Conservation (phyloP, 2,113 vertebrate genomes). For the Python bivittatus region DNA sequence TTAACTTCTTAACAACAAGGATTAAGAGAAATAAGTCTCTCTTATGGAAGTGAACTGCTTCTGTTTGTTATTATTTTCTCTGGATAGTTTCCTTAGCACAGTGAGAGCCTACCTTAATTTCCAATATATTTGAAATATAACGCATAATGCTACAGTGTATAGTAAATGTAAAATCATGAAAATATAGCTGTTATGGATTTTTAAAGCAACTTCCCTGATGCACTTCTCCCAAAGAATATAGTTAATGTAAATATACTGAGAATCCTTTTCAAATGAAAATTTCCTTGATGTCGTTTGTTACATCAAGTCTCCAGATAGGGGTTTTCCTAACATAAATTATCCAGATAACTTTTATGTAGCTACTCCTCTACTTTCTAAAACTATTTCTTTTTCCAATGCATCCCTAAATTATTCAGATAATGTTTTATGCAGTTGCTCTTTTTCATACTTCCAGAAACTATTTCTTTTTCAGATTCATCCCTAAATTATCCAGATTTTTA, state of each 20-base stretch:
- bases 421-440: background rate
- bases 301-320: background rate
- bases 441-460: background rate
- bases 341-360: background rate
- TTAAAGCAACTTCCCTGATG: background rate
- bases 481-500: background rate
- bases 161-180: background rate
- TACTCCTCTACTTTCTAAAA: background rate
- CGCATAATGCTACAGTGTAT: background rate
- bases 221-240: background rate
- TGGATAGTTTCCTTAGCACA: background rate
- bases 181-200: background rate
- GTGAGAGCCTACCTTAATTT: background rate
- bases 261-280: background rate
- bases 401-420: background rate
- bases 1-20: background rate
- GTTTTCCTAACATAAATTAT: background rate
- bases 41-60: background rate
- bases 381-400: background rate
- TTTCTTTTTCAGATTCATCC: background rate
- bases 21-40: background rate
- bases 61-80: background rate
- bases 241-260: background rate
- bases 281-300: background rate
- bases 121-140: background rate